Conservation (phyloP, 2,113 vertebrate species). For the Pyrgilauda ruficollis region DNA sequence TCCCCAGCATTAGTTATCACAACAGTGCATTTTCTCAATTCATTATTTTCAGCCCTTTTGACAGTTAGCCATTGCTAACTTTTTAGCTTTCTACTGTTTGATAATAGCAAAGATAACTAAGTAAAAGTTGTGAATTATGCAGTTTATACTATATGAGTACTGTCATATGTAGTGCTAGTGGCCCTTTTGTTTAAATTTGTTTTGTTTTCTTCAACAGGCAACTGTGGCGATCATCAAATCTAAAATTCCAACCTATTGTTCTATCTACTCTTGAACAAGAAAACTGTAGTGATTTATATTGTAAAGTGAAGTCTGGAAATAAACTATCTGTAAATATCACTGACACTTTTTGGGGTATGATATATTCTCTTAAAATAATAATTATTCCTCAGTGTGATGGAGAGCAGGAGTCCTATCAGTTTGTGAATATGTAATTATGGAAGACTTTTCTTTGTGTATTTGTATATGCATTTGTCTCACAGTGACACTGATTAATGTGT, state of each 20-base stretch:
- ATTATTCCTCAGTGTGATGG: neutral
- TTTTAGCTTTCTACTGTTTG: neutral
- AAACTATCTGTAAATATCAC: neutral
- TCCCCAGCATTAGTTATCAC: neutral
- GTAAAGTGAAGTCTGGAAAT: neutral
- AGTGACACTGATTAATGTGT: neutral
- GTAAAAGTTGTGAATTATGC: neutral
- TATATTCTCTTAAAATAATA: neutral
- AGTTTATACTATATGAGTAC: neutral
- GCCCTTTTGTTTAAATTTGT: neutral
- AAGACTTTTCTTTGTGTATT: neutral
- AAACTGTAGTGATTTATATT: neutral
- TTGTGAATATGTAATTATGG: neutral
- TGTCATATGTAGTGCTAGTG: neutral
- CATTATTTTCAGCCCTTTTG: neutral
- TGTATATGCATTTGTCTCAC: neutral
- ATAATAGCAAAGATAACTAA: neutral
- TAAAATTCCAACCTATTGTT: conserved; percentile 81
- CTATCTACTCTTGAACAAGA: conserved; percentile 67
- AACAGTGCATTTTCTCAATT: neutral
- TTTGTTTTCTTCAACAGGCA: conserved; percentile 65
- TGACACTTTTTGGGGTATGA: neutral
- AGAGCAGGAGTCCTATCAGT: neutral
- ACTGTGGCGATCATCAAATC: conserved; percentile 76
- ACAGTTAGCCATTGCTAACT: neutral